Base-by-base conservation (phyloP, 2,888 invertebrate genomes). In the Melieria crassipennis region DNA sequence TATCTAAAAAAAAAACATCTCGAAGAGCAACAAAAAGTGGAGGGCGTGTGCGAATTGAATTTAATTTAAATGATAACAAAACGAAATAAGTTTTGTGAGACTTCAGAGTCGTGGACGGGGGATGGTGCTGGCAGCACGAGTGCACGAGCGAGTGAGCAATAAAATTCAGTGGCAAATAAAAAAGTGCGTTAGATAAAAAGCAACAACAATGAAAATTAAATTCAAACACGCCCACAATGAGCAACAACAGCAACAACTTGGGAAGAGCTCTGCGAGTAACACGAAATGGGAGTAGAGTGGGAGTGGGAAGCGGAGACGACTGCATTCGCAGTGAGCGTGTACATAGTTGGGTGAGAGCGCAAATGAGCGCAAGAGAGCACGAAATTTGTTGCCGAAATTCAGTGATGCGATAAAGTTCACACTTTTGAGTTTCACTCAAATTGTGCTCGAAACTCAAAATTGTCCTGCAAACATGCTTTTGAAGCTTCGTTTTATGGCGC, bases 141-240 rank as follows among this genome's bases (percentile, higher is more conserved):
- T 30, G 30, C 30, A 30, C 30, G 30, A 30, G 30, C 30, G 30
- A 30, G 30, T 30, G 30, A 30, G 30, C 30, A 3, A 30, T 30
- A 30, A 30, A 30, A 30, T 30, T 30, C 30, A 30, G 42, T 52
- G 50, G 43, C 11, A 64, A n/a, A 30, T 30, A 10, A 57, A 72
- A 69, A 56, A 65, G 48, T 30, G 30, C 30, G 30, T 30, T 30
- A 30, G 30, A 30, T 30, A 30, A 30, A 30, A 30, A 66, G 61
- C 52, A 64, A 64, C 45, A 58, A 58, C 47, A 30, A 56, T 16
- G 30, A 47, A 63, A 48, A 63, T 5, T 11, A 1, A 11, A 42
- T 5, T 50, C 71, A 74, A 75, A 76, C 76, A 76, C 78, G 78
- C 78, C 77, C 76, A 72, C 77, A 74, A 74, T 42, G 47, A 55